A percentile compares a stretch with the other conserved stretches of the same genome.
Conservation (phyloP, 2,113 vertebrate species). For the Limnothrissa miodon region DNA sequence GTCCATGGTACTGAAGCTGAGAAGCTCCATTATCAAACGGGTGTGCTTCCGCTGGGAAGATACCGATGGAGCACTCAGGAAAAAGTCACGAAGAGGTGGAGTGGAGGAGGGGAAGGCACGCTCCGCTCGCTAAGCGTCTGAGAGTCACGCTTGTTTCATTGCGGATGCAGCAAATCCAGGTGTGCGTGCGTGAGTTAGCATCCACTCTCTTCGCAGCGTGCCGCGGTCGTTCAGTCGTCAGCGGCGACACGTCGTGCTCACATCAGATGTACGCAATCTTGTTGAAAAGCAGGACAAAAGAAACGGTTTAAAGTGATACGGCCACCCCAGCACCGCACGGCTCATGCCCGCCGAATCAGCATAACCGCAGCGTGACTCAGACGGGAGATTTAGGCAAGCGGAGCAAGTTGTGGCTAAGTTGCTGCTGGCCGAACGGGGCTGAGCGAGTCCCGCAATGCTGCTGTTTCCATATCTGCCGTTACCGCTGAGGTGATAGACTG, state of each 20-base stretch:
- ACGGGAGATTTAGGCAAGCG: constrained; percentile 6
- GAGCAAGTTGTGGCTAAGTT: constrained; percentile 36
- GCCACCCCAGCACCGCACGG: not conserved
- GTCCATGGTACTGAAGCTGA: constrained; percentile 68
- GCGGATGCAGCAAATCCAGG: constrained; percentile 65
- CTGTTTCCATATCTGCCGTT: constrained; percentile 51
- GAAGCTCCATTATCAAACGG: constrained; percentile 59
- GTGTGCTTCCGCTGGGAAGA: constrained; percentile 46
- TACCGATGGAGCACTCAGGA: constrained; percentile 36
- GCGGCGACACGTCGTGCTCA: not conserved
- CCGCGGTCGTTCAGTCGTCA: constrained; percentile 26
- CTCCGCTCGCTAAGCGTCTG: constrained; percentile 54
- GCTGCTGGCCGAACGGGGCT: constrained; percentile 25
- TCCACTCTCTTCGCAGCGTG: constrained; percentile 51
- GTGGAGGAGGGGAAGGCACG: constrained; percentile 1
- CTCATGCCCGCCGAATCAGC: constrained; percentile 9
- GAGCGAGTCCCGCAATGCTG: constrained; percentile 63
- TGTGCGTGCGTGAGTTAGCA: constrained; percentile 54
- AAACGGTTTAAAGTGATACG: not conserved
- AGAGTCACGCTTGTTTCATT: constrained; percentile 66
- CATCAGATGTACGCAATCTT: not conserved
- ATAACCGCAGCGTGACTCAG: constrained; percentile 23
- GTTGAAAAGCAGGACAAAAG: constrained; percentile 1
- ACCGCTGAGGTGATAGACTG: constrained; percentile 57
- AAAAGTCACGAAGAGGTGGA: constrained; percentile 25